These are phyloP conservation scores for Drosophila guanche DNA, from an alignment of 1,140 invertebrate species.

Conservation along the genomic window DNA sequence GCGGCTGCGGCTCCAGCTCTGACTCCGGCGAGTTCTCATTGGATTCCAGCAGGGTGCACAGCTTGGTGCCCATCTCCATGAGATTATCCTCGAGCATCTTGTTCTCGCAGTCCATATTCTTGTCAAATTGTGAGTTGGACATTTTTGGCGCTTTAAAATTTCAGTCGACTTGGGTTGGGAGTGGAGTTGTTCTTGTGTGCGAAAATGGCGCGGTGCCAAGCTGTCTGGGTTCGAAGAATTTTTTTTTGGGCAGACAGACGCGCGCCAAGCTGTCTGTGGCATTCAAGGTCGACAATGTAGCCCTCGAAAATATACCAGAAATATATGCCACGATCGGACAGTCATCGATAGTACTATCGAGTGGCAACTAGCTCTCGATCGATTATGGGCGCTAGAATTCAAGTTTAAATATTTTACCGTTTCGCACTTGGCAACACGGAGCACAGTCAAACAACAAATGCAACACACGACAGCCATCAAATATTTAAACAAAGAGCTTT, in stretches of 20 bases:
- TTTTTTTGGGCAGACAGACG: not conserved
- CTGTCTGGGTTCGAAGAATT: slow-evolving; percentile 19
- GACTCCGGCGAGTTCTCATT: not conserved
- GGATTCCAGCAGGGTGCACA: slow-evolving; percentile 37
- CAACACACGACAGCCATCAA: too few species aligned
- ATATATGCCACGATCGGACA: too few species aligned
- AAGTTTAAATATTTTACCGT: too few species aligned
- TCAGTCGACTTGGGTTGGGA: not conserved
- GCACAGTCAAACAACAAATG: too few species aligned
- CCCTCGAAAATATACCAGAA: too few species aligned
- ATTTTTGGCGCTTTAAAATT: not conserved
- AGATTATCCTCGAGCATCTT: slow-evolving; percentile 41
- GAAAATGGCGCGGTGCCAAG: slow-evolving; percentile 31
- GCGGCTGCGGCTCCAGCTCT: not conserved
- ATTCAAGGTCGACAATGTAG: too few species aligned
- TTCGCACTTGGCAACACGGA: too few species aligned
- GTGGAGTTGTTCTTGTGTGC: slow-evolving; percentile 6
- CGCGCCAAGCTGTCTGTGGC: not conserved
- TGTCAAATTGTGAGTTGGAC: not conserved
- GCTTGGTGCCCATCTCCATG: slow-evolving; percentile 22
- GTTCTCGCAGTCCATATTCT: slow-evolving; percentile 11
- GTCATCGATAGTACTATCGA: too few species aligned
- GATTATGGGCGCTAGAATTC: too few species aligned
- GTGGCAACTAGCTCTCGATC: too few species aligned
- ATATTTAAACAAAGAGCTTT: too few species aligned